phyloP scores from a whole-genome alignment of 2,113 vertebrate species.

The Heterochromis multidens region DNA sequence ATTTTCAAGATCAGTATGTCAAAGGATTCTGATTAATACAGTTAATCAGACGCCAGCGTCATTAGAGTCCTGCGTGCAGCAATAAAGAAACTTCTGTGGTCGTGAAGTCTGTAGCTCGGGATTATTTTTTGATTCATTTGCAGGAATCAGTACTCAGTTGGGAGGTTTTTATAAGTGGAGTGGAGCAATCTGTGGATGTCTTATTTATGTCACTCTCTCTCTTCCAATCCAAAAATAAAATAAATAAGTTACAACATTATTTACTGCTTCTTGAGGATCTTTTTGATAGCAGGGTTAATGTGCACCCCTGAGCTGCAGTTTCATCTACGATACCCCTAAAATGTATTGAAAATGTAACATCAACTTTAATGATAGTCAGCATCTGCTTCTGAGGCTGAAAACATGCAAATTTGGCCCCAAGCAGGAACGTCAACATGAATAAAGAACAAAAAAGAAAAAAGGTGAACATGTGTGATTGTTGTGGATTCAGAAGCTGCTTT shows the following conservation, averaged over 20 bases:
- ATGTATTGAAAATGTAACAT: not conserved
- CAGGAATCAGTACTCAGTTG: not conserved
- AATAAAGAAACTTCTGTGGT: not conserved
- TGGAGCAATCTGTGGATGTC: not conserved
- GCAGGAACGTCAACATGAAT: not conserved
- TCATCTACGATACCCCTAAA: not conserved
- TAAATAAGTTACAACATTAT: not conserved
- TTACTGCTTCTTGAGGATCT: not conserved
- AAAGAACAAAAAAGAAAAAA: not conserved
- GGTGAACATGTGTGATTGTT: not conserved
- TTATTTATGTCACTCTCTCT: conserved; percentile 11
- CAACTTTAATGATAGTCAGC: not conserved
- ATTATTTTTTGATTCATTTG: conserved; percentile 33
- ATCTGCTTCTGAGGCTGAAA: not conserved
- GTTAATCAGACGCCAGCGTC: not conserved
- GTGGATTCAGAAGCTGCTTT: not conserved
- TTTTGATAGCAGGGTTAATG: not conserved
- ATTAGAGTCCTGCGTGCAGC: not conserved
- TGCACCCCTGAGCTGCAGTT: not conserved
- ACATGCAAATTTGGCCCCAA: not conserved
- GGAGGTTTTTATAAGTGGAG: conserved; percentile 1
- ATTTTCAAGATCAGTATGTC: not conserved
- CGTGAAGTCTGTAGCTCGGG: not conserved
- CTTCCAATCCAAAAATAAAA: not conserved
- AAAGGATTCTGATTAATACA: not conserved